Conservation (phyloP, 2,113 vertebrate genomes). For the Phasianus colchicus region DNA sequence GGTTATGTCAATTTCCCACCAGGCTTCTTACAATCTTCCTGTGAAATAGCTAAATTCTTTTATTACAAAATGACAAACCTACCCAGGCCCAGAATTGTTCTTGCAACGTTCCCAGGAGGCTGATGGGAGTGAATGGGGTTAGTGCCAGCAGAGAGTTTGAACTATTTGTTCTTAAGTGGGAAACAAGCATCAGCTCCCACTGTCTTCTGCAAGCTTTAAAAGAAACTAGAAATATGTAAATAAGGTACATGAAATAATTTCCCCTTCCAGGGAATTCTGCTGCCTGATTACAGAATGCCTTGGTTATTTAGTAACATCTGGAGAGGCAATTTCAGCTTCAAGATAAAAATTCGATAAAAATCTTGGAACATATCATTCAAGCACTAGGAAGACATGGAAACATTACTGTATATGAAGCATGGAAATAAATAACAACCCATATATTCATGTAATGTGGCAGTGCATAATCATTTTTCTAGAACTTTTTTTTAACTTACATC, state of each 20-base stretch:
- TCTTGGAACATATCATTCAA: neutral
- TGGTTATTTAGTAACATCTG: constrained; percentile 53
- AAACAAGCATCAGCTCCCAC: constrained; percentile 1
- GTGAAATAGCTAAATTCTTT: constrained; percentile 4
- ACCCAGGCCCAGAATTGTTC: neutral
- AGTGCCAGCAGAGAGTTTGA: neutral
- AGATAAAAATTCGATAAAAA: constrained; percentile 46
- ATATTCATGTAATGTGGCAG: neutral
- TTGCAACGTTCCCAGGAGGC: neutral
- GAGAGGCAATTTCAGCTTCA: constrained; percentile 46
- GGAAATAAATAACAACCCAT: neutral
- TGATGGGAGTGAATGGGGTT: neutral
- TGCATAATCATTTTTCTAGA: neutral
- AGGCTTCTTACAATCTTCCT: neutral
- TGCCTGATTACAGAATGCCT: constrained; percentile 6
- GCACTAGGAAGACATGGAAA: neutral
- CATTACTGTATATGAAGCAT: neutral
- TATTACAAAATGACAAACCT: neutral
- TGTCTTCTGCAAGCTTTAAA: neutral
- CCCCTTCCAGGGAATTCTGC: constrained; percentile 29
- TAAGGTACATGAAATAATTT: constrained; percentile 55
- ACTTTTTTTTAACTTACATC: neutral
- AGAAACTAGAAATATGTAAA: constrained; percentile 54
- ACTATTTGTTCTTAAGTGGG: constrained; percentile 17
- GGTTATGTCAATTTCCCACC: neutral